Evolutionary conservation across 2,888 invertebrate species (phyloP).

Genomic region (Pelosia muscerda): DNA sequence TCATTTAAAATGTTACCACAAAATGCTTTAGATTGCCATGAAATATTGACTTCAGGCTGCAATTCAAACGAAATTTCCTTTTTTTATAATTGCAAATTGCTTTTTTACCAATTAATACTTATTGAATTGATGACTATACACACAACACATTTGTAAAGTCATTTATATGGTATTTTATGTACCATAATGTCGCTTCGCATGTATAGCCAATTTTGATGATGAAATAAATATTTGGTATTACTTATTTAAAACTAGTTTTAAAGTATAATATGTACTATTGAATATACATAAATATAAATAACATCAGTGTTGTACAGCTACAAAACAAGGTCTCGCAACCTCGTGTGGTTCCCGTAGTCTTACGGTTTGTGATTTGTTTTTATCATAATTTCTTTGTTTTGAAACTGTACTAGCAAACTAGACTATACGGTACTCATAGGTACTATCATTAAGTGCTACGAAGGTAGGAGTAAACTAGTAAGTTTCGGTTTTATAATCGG

Average conservation of each 20-base stretch:
- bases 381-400: slow-evolving; percentile 31
- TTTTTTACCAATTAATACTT: neutral
- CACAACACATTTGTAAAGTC: neutral
- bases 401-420: slow-evolving; percentile 19
- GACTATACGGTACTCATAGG: neutral
- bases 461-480: no score
- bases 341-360: slow-evolving; percentile 28
- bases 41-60: slow-evolving; percentile 28
- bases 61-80: slow-evolving; percentile 7
- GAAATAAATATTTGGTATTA: slow-evolving; percentile 16
- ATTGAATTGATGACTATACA: neutral
- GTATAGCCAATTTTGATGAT: slow-evolving; percentile 17
- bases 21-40: slow-evolving; percentile 34
- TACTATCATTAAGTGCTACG: no score
- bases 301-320: slow-evolving; percentile 5
- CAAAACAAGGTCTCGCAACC: slow-evolving; percentile 22
- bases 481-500: no score
- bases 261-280: neutral
- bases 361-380: slow-evolving; percentile 29
- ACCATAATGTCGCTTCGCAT: neutral
- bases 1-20: slow-evolving; percentile 48
- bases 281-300: neutral
- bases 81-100: neutral
- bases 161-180: neutral
- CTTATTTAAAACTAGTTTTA: slow-evolving; percentile 23